phyloP scores from a whole-genome alignment of 2,113 vertebrate species.

The Chaetops frenatus region DNA sequence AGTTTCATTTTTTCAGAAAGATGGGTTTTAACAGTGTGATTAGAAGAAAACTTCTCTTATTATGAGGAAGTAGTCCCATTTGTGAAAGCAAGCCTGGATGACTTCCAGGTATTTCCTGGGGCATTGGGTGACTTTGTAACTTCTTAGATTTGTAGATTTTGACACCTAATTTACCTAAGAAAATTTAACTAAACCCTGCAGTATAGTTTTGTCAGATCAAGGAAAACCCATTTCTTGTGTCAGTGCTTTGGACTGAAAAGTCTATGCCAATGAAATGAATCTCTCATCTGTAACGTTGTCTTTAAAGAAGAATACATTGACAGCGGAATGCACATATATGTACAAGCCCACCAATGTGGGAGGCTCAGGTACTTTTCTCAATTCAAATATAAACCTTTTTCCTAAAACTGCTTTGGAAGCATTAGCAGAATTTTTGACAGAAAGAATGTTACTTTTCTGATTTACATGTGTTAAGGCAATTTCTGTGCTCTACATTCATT shows the following conservation, averaged over 20 bases:
- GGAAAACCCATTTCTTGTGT: background rate
- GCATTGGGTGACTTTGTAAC: background rate
- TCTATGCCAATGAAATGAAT: background rate
- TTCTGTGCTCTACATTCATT: background rate
- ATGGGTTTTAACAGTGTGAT: background rate
- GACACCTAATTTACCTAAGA: background rate
- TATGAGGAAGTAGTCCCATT: background rate
- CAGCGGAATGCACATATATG: background rate
- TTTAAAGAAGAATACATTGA: fast-evolving
- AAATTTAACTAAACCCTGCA: background rate
- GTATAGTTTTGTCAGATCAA: background rate
- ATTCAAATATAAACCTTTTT: background rate
- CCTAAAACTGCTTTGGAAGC: background rate
- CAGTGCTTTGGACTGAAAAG: background rate
- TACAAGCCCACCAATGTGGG: background rate
- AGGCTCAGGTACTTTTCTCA: background rate
- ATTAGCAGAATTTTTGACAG: background rate
- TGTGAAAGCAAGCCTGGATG: background rate
- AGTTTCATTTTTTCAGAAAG: background rate
- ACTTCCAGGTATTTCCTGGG: background rate
- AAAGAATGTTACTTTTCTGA: background rate
- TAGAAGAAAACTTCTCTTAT: background rate
- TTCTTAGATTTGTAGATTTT: background rate
- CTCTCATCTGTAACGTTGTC: background rate
- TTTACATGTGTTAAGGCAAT: background rate